phyloP scores from a whole-genome alignment of 2,113 vertebrate genomes.

The Sander vitreus region DNA sequence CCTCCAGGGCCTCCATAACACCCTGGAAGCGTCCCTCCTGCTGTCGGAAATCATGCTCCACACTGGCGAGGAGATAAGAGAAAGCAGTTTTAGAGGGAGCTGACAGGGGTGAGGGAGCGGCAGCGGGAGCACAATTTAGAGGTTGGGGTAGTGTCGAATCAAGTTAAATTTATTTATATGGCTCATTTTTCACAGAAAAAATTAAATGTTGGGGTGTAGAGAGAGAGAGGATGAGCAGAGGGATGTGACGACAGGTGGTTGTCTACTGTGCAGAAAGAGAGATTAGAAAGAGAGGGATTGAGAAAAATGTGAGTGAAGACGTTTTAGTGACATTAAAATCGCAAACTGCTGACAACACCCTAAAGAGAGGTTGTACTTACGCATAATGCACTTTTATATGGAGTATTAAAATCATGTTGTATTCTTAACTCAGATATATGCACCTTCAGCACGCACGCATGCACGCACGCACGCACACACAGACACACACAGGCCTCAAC shows the following conservation, averaged over 20 bases:
- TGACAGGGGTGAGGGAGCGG: neutral
- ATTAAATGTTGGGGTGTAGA: conserved; percentile 7
- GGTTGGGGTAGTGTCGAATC: conserved; percentile 2
- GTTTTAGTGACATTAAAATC: conserved; percentile 31
- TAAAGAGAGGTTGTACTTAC: neutral
- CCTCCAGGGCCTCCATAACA: conserved; percentile 89
- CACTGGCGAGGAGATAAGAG: conserved; percentile 80
- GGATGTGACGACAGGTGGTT: conserved; percentile 16
- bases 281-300: conserved; percentile 24
- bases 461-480: conserved; percentile 20
- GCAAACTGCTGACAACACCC: conserved; percentile 32
- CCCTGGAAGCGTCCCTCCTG: conserved; percentile 93
- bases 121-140: conserved; percentile 9
- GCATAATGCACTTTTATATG: conserved; percentile 19
- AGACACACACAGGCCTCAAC: conserved; percentile 21
- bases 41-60: conserved; percentile 96
- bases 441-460: conserved; percentile 24
- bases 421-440: conserved; percentile 33
- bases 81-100: conserved; percentile 12
- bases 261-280: conserved; percentile 19
- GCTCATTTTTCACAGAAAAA: conserved; percentile 31
- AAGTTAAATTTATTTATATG: conserved; percentile 26
- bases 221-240: neutral
- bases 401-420: conserved; percentile 22
- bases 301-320: conserved; percentile 15